Base-by-base conservation (phyloP, 2,888 invertebrate species). In the Plebejus melissa region DNA sequence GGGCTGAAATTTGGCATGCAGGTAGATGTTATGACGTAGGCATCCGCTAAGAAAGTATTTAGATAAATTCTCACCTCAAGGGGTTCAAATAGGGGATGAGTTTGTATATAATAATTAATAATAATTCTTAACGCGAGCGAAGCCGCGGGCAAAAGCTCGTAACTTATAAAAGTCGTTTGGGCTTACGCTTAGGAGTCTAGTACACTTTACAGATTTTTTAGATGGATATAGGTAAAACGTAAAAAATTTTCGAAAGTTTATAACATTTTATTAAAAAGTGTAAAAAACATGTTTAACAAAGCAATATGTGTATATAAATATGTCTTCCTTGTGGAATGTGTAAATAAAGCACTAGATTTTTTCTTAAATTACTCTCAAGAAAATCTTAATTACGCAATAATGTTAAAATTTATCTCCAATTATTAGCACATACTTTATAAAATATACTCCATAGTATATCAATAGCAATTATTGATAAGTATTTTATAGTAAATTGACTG, bases 251-350 rank as follows among this genome's bases (percentile, higher is more conserved):
- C 13, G 3, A 65, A 36, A 74, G 54, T 76, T 69, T 69, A 71
- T 74, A 77, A 72, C 13, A 72, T 32, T 72, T 72, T 65, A 65
- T 72, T 72, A 72, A 76, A 76, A 75, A 76, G 69, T 75, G 74
- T 75, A 28, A 57, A 74, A 75, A 69, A 50, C n/a, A 54, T 60
- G 13, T 38, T 41, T 60, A 77, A 76, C 74, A 76, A 77, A 77
- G 75, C 77, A 75, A 76, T 74, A 75, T 74, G 75, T 76, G 74
- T 60, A 74, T 71, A 69, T 69, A 58, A 75, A 75, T 70, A 75
- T 77, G 58, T 74, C 74, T 74, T 74, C 46, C 74, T 75, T 5
- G 54, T 75, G 76, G 77, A 77, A 76, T 76, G 77, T 78, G 74
- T 58, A 76, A 76, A 76, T 75, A 70, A 71, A 72, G 72, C 72